A percentile compares a stretch with the other conserved stretches of the same genome.
These are phyloP conservation scores for Pollenia amentaria DNA, from an alignment of 2,888 invertebrate species.

Conservation along the genomic window DNA sequence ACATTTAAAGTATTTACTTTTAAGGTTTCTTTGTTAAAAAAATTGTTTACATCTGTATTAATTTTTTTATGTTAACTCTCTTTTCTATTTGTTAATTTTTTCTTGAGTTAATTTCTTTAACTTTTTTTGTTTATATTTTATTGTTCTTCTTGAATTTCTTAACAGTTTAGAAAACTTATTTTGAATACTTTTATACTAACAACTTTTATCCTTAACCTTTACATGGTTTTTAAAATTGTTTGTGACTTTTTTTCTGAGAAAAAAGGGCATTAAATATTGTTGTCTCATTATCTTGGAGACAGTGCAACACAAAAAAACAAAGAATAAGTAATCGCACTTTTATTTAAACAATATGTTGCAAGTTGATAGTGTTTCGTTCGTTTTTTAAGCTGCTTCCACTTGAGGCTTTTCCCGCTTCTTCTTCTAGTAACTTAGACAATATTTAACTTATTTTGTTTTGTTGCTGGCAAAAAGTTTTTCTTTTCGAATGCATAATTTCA, in stretches of 20 bases:
- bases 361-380: constrained; percentile 36
- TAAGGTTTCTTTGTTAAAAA: constrained; percentile 52
- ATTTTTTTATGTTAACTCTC: constrained; percentile 29
- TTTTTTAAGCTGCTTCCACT: constrained; percentile 69
- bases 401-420: constrained; percentile 46
- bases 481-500: constrained; percentile 65
- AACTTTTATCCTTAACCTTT: constrained; percentile 74
- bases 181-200: constrained; percentile 17
- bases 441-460: constrained; percentile 56
- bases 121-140: constrained; percentile 41
- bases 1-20: constrained; percentile 47
- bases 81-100: constrained; percentile 20
- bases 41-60: background rate
- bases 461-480: constrained; percentile 45
- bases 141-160: constrained; percentile 44
- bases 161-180: constrained; percentile 52
- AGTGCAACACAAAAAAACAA: constrained; percentile 28
- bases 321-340: constrained; percentile 35
- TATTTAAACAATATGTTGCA: constrained; percentile 73
- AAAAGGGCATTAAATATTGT: constrained; percentile 65
- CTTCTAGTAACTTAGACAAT: constrained; percentile 60
- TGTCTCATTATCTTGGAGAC: constrained; percentile 67
- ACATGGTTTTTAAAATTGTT: background rate
- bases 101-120: constrained; percentile 21
- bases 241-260: constrained; percentile 37